Base-by-base conservation (phyloP, 2,797 vertebrate species). In the Enteromius radiatus region DNA sequence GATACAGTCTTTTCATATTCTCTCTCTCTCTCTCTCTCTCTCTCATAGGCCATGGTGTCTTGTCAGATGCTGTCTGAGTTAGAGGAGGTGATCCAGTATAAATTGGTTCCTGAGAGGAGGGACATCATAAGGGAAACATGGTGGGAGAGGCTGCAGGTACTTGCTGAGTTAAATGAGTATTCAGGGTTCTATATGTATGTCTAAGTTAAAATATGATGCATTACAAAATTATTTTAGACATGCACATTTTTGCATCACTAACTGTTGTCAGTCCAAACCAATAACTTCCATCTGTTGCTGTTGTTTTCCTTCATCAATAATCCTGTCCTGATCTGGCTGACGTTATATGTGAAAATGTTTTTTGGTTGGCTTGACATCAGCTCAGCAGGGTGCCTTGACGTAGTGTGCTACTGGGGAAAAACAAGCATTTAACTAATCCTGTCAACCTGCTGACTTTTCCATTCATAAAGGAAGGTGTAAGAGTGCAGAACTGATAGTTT, bases 71-170 rank as follows among this genome's bases (percentile, higher is more conserved):
- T 99, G 70, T 99, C 98, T 0, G 98, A 99, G 91, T 94, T 99
- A 76, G 98, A 99, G 92, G 98, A 99, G 91, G 98, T 99, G 63
- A 99, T 99, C 93, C 98, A 99, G 93, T 99, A 99, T 84, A 99
- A 99, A 90, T 94, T 99, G 87, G 98, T 99, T 64, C 98, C 98
- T 1, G 98, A 99, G 75, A 96, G 98, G 67, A 96, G 98, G 23
- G 98, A 99, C 92, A 99, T 99, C 91, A 99, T 99, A 88, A 95
- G 97, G 80, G 97, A 99, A 88, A 99, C 98, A 63, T 99, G 98
- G 98, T 99, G 98, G 98, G 97, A 99, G 92, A 94, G 98, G 17
- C 94, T 99, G 76, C 98, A 99, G 98, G 98, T 99, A 92, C 41
- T 74, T n/a, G 5, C 14, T 1, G 5, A 69, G 23, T 45, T 45